Conservation (phyloP, 2,888 invertebrate genomes). For the Isoperla grammatica region DNA sequence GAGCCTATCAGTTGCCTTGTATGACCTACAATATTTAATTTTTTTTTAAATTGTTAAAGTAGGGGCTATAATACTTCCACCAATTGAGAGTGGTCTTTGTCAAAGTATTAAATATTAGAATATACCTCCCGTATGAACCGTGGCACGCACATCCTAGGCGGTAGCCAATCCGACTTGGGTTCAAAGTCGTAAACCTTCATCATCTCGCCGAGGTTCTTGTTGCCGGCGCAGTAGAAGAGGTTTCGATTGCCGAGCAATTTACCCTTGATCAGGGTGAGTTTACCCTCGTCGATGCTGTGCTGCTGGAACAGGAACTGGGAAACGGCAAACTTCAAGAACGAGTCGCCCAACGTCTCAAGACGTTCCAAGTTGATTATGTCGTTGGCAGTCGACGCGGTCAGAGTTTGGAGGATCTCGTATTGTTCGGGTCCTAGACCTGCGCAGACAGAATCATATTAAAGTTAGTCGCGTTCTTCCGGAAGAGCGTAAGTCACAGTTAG, state of each 20-base stretch:
- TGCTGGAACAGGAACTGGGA: constrained; percentile 66
- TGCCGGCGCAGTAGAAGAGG: constrained; percentile 67
- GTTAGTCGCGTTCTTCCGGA: too few relatives aligned
- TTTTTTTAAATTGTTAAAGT: too few relatives aligned
- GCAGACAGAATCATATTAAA: background rate
- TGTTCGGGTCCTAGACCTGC: constrained; percentile 6
- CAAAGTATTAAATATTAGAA: too few relatives aligned
- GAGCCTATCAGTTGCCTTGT: too few relatives aligned
- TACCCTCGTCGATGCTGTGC: constrained; percentile 72
- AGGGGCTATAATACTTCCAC: too few relatives aligned
- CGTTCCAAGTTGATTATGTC: constrained; percentile 78
- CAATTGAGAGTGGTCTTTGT: too few relatives aligned
- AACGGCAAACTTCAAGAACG: constrained; percentile 74
- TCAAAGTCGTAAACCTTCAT: constrained; percentile 60
- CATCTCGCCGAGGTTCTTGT: constrained; percentile 52
- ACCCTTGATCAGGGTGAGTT: constrained; percentile 66
- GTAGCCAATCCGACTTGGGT: constrained; percentile 68
- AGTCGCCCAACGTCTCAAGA: constrained; percentile 83
- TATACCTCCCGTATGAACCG: constrained; percentile 42
- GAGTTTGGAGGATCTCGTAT: constrained; percentile 42
- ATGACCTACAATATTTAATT: too few relatives aligned
- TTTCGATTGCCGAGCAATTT: constrained; percentile 77
- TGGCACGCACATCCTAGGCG: constrained; percentile 68
- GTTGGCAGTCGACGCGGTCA: constrained; percentile 65
- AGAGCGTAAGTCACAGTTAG: too few relatives aligned